phyloP scores from a whole-genome alignment of 1,140 invertebrate species.

The Zaprionus camerounensis region DNA sequence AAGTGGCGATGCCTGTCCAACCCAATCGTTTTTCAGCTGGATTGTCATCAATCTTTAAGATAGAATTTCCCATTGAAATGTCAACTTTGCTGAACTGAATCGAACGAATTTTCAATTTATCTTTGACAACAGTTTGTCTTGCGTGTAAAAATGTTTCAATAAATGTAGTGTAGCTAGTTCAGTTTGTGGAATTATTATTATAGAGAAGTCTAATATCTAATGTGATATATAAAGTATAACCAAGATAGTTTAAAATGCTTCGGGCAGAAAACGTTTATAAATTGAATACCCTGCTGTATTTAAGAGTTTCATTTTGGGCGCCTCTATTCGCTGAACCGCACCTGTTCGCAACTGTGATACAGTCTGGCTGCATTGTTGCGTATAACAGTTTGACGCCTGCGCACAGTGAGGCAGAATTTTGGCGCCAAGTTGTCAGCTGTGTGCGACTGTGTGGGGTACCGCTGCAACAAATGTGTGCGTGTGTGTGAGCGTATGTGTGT shows the following conservation, averaged over 20 bases:
- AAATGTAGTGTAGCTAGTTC: not conserved
- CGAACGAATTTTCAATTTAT: not conserved
- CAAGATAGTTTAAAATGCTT: no score
- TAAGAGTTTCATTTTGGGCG: not conserved
- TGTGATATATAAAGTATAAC: no score
- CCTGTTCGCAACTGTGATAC: conserved; percentile 55
- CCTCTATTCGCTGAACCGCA: not conserved
- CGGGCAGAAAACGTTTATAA: no score
- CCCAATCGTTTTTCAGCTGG: not conserved
- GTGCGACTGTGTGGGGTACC: conserved; percentile 17
- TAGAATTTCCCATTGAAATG: not conserved
- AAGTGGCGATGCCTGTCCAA: not conserved
- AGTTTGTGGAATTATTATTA: not conserved
- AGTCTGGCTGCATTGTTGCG: conserved; percentile 2
- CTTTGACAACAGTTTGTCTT: not conserved
- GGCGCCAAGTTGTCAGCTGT: conserved; percentile 72
- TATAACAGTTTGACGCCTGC: conserved; percentile 63
- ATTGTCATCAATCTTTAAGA: conserved; percentile 2
- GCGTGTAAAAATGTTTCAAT: conserved; percentile 2
- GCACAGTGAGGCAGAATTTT: conserved; percentile 48
- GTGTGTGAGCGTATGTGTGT: conserved; percentile 23
- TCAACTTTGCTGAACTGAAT: conserved; percentile 1
- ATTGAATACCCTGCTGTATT: not conserved
- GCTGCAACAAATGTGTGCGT: conserved; percentile 51
- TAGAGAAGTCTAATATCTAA: not conserved